phyloP scores from a whole-genome alignment of 2,113 vertebrate genomes.

The Limnothrissa miodon region DNA sequence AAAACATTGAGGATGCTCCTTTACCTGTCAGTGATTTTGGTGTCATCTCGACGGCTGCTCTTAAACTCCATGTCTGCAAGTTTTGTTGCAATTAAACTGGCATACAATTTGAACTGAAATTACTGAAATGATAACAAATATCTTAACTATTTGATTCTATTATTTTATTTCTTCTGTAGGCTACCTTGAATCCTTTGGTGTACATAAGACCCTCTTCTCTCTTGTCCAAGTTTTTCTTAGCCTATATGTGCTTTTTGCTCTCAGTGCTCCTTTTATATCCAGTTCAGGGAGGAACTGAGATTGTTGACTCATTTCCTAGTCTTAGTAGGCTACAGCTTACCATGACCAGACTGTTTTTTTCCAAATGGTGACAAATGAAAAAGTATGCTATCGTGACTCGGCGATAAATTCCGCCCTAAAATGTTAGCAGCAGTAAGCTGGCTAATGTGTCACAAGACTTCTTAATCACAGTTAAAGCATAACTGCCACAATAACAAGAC shows the following conservation, averaged over 20 bases:
- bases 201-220: background rate
- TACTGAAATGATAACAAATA: too few species aligned
- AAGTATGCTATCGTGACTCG: conserved; percentile 26
- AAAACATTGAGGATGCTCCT: background rate
- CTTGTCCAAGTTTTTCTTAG: background rate
- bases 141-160: too few species aligned
- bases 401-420: background rate
- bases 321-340: background rate
- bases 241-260: background rate
- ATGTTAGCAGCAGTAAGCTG: background rate
- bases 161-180: too few species aligned
- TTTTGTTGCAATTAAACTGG: background rate
- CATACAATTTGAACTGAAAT: too few species aligned
- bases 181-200: background rate
- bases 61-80: conserved; percentile 29
- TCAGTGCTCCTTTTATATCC: conserved; percentile 27
- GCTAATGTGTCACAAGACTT: background rate
- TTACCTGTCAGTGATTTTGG: conserved; percentile 36
- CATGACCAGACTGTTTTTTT: conserved; percentile 24
- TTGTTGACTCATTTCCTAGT: conserved; percentile 33
- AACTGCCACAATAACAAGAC: too few species aligned
- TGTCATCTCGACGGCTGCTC: conserved; percentile 17
- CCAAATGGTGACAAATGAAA: background rate
- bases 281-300: conserved; percentile 34
- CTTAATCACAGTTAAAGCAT: background rate